A percentile compares a stretch with the other conserved stretches of the same genome.
These are phyloP conservation scores for Shargacucullia verbasci DNA, from an alignment of 2,888 invertebrate species.

Conservation along the genomic window DNA sequence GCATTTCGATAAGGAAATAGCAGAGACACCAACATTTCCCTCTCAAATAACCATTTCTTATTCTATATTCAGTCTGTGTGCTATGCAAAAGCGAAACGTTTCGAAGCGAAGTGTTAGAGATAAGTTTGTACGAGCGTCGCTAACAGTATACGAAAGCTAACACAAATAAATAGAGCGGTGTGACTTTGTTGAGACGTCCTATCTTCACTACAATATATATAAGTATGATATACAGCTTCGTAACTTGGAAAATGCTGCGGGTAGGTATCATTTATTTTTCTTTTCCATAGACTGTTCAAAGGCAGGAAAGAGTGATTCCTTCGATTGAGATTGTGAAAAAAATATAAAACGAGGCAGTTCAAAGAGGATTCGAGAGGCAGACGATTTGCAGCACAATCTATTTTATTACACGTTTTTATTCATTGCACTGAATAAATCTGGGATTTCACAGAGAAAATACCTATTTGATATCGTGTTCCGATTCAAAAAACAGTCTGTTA, in stretches of 20 bases:
- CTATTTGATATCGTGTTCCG: slow-evolving; percentile 23
- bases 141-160: slow-evolving; percentile 64
- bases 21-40: slow-evolving; percentile 47
- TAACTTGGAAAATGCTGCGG: slow-evolving; percentile 58
- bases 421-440: slow-evolving; percentile 51
- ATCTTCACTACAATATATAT: slow-evolving; percentile 47
- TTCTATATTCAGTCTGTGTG: slow-evolving; percentile 59
- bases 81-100: slow-evolving; percentile 59
- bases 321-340: slow-evolving; percentile 59
- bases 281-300: slow-evolving; percentile 66
- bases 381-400: slow-evolving; percentile 61
- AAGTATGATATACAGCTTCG: slow-evolving; percentile 46
- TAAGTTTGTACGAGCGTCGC: slow-evolving; percentile 69
- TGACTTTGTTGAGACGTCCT: slow-evolving; percentile 62
- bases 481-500: slow-evolving; percentile 5
- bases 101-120: slow-evolving; percentile 64
- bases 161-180: slow-evolving; percentile 67
- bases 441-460: slow-evolving; percentile 23
- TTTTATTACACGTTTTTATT: slow-evolving; percentile 58
- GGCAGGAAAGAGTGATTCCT: slow-evolving; percentile 60
- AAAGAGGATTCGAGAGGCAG: slow-evolving; percentile 48
- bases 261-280: slow-evolving; percentile 64
- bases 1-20: slow-evolving; percentile 52
- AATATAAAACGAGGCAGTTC: slow-evolving; percentile 51
- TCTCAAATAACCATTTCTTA: slow-evolving; percentile 57